phyloP scores from a whole-genome alignment of 2,888 invertebrate species.

The Adela reaumurella region DNA sequence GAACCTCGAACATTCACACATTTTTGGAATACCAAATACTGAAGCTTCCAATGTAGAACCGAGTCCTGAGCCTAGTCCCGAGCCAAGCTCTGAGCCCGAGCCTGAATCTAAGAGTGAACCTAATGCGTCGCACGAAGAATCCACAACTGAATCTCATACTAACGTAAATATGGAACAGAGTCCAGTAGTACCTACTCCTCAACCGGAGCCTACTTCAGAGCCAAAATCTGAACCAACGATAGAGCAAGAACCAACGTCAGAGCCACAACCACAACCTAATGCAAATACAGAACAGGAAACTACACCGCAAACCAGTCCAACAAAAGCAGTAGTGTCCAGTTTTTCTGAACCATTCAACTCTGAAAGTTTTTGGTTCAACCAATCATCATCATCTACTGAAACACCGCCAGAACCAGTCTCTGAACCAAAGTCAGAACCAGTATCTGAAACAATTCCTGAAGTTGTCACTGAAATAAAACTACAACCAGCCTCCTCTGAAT shows the following conservation, averaged over 20 bases:
- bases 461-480: too few relatives aligned
- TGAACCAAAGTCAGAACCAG: constrained; percentile 11
- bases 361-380: too few relatives aligned
- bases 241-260: constrained; percentile 8
- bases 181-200: constrained; percentile 14
- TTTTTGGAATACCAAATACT: background rate
- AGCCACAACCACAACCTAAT: constrained; percentile 13
- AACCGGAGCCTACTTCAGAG: constrained; percentile 16
- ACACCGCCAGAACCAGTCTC: constrained; percentile 30
- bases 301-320: constrained; percentile 28
- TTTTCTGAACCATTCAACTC: constrained; percentile 29
- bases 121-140: too few relatives aligned
- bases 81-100: constrained; percentile 14
- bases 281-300: constrained; percentile 27
- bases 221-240: constrained; percentile 16
- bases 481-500: constrained; percentile 10
- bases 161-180: constrained; percentile 16
- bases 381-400: constrained; percentile 31
- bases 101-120: constrained; percentile 17
- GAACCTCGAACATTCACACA: background rate
- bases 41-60: constrained; percentile 10
- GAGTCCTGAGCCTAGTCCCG: constrained; percentile 14
- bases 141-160: constrained; percentile 8
- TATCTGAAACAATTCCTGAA: constrained; percentile 16
- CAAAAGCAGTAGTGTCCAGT: constrained; percentile 23